phyloP scores from a whole-genome alignment of 2,888 invertebrate species.

The Fragum fragum region DNA sequence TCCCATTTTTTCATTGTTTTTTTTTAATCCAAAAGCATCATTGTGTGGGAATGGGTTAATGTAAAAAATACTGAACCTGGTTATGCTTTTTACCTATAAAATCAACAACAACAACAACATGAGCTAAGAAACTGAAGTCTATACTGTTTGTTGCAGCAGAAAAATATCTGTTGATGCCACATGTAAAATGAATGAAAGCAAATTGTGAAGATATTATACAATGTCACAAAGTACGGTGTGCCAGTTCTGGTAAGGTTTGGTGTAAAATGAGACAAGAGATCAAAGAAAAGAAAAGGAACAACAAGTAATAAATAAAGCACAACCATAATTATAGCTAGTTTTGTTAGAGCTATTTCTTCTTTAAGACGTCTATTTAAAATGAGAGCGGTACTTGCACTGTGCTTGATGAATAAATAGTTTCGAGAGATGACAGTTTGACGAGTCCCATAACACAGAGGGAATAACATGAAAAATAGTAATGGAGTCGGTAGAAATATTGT shows the following conservation, averaged over 20 bases:
- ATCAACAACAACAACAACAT: slow-evolving; percentile 82
- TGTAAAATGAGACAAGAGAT: slow-evolving; percentile 73
- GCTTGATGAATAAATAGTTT: slow-evolving; percentile 76
- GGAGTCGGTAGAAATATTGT: slow-evolving; percentile 82
- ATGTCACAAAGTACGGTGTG: slow-evolving; percentile 70
- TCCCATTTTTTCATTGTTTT: too few relatives aligned
- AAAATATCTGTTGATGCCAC: slow-evolving; percentile 82
- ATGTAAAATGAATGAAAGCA: slow-evolving; percentile 83
- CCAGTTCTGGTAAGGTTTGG: slow-evolving; percentile 70
- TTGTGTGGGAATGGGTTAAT: too few relatives aligned
- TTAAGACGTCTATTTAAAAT: slow-evolving; percentile 78
- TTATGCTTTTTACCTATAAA: too few relatives aligned
- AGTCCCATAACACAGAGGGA: slow-evolving; percentile 76
- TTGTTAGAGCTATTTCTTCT: slow-evolving; percentile 80
- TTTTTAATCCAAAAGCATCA: too few relatives aligned
- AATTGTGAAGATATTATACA: slow-evolving; percentile 81
- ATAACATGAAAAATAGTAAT: slow-evolving; percentile 77
- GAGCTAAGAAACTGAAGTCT: slow-evolving; percentile 78
- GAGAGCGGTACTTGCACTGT: slow-evolving; percentile 75
- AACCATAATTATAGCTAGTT: slow-evolving; percentile 80
- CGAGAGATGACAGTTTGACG: slow-evolving; percentile 73
- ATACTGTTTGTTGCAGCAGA: slow-evolving; percentile 83
- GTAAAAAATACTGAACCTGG: too few relatives aligned
- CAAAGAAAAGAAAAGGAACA: slow-evolving; percentile 79
- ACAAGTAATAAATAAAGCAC: slow-evolving; percentile 80